phyloP scores from a whole-genome alignment of 2,888 invertebrate species.

The Lasioglossum vierecki region DNA sequence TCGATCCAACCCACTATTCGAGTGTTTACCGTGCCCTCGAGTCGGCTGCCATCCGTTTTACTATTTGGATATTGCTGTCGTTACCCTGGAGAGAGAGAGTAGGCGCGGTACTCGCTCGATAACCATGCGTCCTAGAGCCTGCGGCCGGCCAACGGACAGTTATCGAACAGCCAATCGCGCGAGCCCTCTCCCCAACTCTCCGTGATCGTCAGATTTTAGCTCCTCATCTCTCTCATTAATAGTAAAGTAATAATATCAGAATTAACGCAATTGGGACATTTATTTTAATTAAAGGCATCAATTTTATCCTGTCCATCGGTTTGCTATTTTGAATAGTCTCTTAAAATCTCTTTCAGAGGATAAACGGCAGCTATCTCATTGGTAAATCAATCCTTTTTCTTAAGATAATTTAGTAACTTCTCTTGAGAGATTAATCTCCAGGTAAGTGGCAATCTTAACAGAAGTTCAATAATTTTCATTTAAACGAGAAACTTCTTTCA shows the following conservation, averaged over 20 bases:
- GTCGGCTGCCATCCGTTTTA: constrained; percentile 62
- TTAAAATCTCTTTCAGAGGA: neutral
- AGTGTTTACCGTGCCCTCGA: constrained; percentile 78
- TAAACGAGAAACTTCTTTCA: neutral
- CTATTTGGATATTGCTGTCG: constrained; percentile 74
- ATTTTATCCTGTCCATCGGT: neutral
- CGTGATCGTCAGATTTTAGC: neutral
- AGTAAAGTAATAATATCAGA: no score
- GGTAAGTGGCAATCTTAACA: neutral
- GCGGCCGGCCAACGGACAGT: neutral
- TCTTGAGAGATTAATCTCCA: neutral
- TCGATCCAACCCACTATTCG: constrained; percentile 67
- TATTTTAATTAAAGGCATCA: neutral
- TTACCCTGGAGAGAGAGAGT: constrained; percentile 22
- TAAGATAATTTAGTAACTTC: neutral
- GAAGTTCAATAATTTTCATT: neutral
- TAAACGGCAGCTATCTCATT: neutral
- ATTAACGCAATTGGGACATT: neutral
- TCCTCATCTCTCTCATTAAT: no score
- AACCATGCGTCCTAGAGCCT: neutral
- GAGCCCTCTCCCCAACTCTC: neutral
- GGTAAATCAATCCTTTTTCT: neutral
- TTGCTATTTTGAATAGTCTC: neutral
- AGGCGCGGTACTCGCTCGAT: constrained; percentile 4
- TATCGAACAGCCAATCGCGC: constrained; percentile 2